phyloP scores from a whole-genome alignment of 2,797 vertebrate genomes.

The Peromyscus nudipes region DNA sequence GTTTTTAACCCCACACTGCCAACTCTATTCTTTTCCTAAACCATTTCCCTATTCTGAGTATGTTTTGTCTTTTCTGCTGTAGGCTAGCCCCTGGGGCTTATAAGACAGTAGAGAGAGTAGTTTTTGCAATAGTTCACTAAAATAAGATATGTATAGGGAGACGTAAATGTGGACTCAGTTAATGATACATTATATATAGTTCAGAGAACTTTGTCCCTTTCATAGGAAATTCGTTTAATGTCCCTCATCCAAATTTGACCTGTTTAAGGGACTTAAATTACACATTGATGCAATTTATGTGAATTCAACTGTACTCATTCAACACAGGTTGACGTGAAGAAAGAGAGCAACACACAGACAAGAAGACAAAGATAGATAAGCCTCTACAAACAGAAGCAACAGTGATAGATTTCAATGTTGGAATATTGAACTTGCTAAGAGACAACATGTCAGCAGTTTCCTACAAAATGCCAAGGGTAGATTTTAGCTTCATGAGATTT shows the following conservation, averaged over 20 bases:
- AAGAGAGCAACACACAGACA: neutral
- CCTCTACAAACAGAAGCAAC: neutral
- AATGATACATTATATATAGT: neutral
- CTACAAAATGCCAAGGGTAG: conserved; percentile 20
- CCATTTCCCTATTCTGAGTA: neutral
- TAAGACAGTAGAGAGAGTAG: neutral
- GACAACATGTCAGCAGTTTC: conserved; percentile 6
- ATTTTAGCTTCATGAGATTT: conserved; percentile 32
- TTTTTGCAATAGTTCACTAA: conserved; percentile 2
- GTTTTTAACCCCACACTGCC: neutral
- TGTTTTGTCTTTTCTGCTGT: neutral
- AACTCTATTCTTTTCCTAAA: neutral
- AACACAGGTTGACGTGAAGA: neutral
- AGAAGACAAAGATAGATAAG: conserved; percentile 46
- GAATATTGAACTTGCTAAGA: conserved; percentile 16
- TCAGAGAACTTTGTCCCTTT: neutral
- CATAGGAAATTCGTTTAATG: neutral
- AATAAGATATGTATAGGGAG: neutral
- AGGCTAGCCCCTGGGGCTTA: neutral
- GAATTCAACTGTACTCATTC: neutral
- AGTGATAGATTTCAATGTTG: conserved; percentile 27
- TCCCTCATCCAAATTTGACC: neutral
- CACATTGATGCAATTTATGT: neutral
- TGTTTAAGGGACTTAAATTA: conserved; percentile 14
- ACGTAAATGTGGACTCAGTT: conserved; percentile 24